Percentiles rank a stretch among this genome's conserved stretches.
Evolutionary conservation across 2,113 vertebrate genomes (phyloP).

Genomic region (Phycodurus eques): DNA sequence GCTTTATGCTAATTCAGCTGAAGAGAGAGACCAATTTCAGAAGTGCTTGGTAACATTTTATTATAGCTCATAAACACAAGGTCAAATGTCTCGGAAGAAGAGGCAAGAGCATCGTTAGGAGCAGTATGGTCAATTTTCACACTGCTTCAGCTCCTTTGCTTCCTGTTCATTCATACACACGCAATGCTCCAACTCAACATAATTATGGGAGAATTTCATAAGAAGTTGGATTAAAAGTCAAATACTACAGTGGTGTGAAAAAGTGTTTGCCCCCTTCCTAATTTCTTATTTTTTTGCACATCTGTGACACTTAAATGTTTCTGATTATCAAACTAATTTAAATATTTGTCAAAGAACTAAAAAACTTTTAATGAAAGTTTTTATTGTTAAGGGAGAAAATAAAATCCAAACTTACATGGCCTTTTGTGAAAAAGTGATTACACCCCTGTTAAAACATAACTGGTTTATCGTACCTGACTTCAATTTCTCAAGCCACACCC

Average conservation of each 20-base stretch:
- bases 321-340: too few species aligned
- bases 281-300: too few species aligned
- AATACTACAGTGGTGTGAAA: neutral
- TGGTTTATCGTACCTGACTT: too few species aligned
- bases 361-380: too few species aligned
- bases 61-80: conserved; percentile 78
- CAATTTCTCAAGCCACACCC: too few species aligned
- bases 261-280: too few species aligned
- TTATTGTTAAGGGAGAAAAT: too few species aligned
- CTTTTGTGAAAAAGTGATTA: too few species aligned
- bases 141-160: conserved; percentile 17
- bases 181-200: neutral
- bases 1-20: conserved; percentile 61
- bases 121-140: conserved; percentile 68
- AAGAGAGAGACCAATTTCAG: conserved; percentile 71
- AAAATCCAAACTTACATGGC: too few species aligned
- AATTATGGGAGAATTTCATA: neutral
- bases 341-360: too few species aligned
- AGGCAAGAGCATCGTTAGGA: conserved; percentile 50
- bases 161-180: conserved; percentile 13
- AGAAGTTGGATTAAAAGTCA: neutral
- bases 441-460: too few species aligned
- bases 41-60: conserved; percentile 74
- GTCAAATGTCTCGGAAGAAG: conserved; percentile 74
- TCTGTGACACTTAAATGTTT: too few species aligned